Percentiles rank a stretch among this genome's conserved stretches.
Evolutionary conservation across 35 echinoderm and acorn worm species (phyloP).

Genomic region (Heliocidaris erythrogramma): DNA sequence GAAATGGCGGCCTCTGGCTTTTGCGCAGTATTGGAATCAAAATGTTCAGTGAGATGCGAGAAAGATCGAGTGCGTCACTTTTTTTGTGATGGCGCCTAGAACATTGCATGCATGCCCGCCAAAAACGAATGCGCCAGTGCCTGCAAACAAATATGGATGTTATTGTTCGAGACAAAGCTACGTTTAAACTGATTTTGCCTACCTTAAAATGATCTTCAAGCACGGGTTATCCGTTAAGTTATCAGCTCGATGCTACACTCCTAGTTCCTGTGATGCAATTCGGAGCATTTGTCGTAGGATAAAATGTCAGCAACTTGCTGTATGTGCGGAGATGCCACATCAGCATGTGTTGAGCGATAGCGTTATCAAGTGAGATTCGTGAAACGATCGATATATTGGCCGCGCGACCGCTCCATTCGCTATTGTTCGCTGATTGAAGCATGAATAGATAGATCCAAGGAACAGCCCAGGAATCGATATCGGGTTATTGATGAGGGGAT

Average conservation of each 20-base stretch:
- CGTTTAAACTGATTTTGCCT: background rate
- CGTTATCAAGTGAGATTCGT: conserved; percentile 31
- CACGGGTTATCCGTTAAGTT: background rate
- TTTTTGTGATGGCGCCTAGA: background rate
- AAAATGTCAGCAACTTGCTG: background rate
- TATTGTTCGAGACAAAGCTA: background rate
- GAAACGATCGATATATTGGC: conserved; percentile 9
- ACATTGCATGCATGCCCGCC: conserved; percentile 5
- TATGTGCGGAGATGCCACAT: conserved; percentile 16
- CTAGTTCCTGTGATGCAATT: background rate
- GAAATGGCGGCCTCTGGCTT: background rate
- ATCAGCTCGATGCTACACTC: background rate
- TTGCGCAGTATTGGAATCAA: background rate
- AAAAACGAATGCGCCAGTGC: background rate
- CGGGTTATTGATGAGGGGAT: background rate
- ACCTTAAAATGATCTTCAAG: background rate
- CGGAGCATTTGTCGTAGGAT: background rate
- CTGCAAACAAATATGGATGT: background rate
- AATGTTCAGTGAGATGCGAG: background rate
- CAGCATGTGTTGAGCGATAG: background rate
- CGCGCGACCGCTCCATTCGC: background rate
- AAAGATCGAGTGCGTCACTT: background rate
- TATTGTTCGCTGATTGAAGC: background rate
- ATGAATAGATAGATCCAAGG: conserved; percentile 12
- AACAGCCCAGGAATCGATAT: background rate